Evolutionary conservation across 2,797 vertebrate genomes (phyloP), one percentile per base, ranked within the genome.

Genomic region (Takifugu ocellatus): DNA sequence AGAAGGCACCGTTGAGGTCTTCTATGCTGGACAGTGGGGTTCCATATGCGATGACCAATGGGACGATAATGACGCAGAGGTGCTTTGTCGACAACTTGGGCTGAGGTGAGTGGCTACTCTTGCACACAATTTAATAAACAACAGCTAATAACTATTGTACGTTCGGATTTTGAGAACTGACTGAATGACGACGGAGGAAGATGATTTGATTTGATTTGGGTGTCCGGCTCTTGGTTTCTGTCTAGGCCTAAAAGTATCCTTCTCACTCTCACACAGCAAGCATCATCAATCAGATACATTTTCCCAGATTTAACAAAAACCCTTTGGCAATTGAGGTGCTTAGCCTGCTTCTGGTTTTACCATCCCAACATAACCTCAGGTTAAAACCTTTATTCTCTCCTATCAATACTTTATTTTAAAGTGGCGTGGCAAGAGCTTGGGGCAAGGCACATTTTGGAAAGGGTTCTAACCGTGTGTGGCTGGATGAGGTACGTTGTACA

Each of bases 11-110:
- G 94, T 98, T 25, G 96, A 99, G 80, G 88, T 99, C 50, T 94
- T 92, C 84, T 92, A 93, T 0, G 91, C 89, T 0, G 94, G 96
- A 16, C 94, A 94, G 69, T 99, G 97, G 97, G 97, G 97, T 1
- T 96, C 96, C 2, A 72, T 99, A 68, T 99, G 97, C 54, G 96
- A 98, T 0, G 94, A 98, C 78, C 96, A 98, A 63, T 99, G 96
- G 96, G 97, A 98, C 6, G 91, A 96, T 27, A 93, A 89, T 0
- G 96, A 99, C 46, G 96, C 96, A 21, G 97, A 97, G 78, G 97
- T 99, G 52, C 87, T 98, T 77, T 98, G 97, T 86, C 92, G 97
- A 88, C 97, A 98, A 81, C 91, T 99, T 54, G 96, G 96, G 49
- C 86, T 97, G 59, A 94, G 96, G 96, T 98, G 78, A 86, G 89